Base-by-base conservation (phyloP, 2,888 invertebrate species). In the Rhagium mordax region DNA sequence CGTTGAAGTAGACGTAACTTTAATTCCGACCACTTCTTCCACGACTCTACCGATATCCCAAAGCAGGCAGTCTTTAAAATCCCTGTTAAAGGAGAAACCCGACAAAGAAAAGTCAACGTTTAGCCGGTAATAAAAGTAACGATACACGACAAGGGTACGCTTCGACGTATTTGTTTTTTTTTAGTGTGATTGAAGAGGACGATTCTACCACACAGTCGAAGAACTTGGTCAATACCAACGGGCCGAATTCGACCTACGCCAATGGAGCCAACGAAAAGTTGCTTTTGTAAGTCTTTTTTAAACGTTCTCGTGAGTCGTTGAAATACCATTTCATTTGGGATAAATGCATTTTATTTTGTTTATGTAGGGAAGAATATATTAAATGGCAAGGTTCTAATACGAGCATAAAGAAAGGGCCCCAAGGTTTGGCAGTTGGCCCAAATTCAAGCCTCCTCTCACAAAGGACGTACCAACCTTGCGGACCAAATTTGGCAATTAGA, bases 371-470 rank as follows among this genome's bases (percentile, higher is more conserved):
- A 76, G 95, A 96, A 84, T 96, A 96, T 84, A 91, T 95, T 61
- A 92, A 95, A 3, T 96, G 96, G 95, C 93, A 93, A 78, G 96
- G 96, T 0, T 93, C 95, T 0, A 93, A 95, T 86, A 91, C 92
- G 0, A 90, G 90, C 61, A 87, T 93, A 15, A 87, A 90, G 6
- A 86, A 87, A 24, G 92, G 91, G 0, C 86, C 88, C n/a, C 86
- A 88, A 74, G 85, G 86, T 33, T 53, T 89, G 0, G 89, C 90
- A 0, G 88, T 88, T 67, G 94, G 94, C 1, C 89, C 92, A 1
- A 90, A 93, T 77, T 71, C 78, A 29, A 77, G 78, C 21, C 71
- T 85, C 21, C 70, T 83, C 16, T 78, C 81, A 0, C 78, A 83
- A 0, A 89, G 89, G 13, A 85, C 83, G 55, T 88, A 89, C 65